Evolutionary conservation across 2,113 vertebrate genomes (phyloP).

Genomic region (Myrmecobius fasciatus): DNA sequence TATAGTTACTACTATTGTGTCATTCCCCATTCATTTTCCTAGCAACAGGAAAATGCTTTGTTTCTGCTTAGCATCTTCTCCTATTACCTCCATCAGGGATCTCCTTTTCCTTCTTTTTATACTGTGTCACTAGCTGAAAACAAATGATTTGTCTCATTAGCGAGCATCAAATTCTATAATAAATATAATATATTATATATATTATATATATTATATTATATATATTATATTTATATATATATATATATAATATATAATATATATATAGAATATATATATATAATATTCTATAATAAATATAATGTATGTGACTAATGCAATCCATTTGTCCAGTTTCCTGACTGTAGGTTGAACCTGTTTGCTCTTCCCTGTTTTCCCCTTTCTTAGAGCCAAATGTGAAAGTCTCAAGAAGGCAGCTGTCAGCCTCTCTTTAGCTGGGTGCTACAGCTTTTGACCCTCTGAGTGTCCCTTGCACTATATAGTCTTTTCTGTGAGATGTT

Average conservation of each 20-base stretch:
- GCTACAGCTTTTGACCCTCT: not conserved
- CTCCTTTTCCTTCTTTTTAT: not conserved
- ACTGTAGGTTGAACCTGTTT: not conserved
- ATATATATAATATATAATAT: too few relatives aligned
- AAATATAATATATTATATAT: not conserved
- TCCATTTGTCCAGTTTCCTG: not conserved
- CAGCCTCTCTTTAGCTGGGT: not conserved
- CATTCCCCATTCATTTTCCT: not conserved
- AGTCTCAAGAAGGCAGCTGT: not conserved
- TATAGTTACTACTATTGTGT: not conserved
- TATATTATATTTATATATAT: too few relatives aligned
- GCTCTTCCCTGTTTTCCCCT: not conserved
- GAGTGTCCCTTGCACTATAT: not conserved
- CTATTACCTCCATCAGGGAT: not conserved
- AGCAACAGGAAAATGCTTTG: not conserved
- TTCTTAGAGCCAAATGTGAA: not conserved
- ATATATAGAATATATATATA: too few relatives aligned
- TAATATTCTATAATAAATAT: too few relatives aligned
- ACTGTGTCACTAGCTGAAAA: not conserved
- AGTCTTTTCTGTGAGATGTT: not conserved
- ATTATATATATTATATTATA: too few relatives aligned
- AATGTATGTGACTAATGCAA: not conserved
- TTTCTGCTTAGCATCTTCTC: not conserved
- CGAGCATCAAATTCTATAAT: not conserved
- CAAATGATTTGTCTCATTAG: not conserved